These are phyloP conservation scores for Styela plicata DNA, from an alignment of 23 tunicate species.

Conservation along the genomic window DNA sequence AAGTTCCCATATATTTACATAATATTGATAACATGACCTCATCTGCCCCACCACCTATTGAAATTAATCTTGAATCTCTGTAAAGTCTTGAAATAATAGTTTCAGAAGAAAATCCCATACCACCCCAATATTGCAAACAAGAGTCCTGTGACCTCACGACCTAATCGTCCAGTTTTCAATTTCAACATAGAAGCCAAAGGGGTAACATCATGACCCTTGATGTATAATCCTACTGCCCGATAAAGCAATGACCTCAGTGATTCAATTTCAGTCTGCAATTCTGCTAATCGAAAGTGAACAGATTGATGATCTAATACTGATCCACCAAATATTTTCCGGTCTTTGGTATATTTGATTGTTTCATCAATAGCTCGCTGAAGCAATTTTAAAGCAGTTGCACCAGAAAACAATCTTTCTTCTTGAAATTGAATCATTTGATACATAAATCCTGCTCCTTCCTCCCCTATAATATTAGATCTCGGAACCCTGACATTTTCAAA, in stretches of 20 bases:
- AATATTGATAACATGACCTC: constrained; percentile 96
- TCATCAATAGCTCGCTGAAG: constrained; percentile 49
- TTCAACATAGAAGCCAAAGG: constrained; percentile 95
- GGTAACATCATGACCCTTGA: constrained; percentile 91
- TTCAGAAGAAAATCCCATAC: constrained; percentile 91
- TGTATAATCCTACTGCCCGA: constrained; percentile 74
- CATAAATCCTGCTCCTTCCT: constrained; percentile 92
- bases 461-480: constrained; percentile 70
- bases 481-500: constrained; percentile 97
- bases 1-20: constrained; percentile 81
- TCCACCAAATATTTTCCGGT: constrained; percentile 79
- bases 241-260: constrained; percentile 68
- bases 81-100: constrained; percentile 57
- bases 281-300: constrained; percentile 91
- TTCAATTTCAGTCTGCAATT: constrained; percentile 92
- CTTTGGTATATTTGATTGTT: constrained; percentile 76
- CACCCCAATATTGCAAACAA: constrained; percentile 96
- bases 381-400: constrained; percentile 25
- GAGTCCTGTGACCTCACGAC: constrained; percentile 70
- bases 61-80: constrained; percentile 63
- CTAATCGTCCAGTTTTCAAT: constrained; percentile 73
- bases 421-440: constrained; percentile 98
- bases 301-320: constrained; percentile 85
- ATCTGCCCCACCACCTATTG: constrained; percentile 98
- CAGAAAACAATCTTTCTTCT: constrained; percentile 76